Evolutionary conservation across 2,797 vertebrate genomes (phyloP), one percentile per base, ranked within the genome.

Genomic region (Heliangelus exortis): DNA sequence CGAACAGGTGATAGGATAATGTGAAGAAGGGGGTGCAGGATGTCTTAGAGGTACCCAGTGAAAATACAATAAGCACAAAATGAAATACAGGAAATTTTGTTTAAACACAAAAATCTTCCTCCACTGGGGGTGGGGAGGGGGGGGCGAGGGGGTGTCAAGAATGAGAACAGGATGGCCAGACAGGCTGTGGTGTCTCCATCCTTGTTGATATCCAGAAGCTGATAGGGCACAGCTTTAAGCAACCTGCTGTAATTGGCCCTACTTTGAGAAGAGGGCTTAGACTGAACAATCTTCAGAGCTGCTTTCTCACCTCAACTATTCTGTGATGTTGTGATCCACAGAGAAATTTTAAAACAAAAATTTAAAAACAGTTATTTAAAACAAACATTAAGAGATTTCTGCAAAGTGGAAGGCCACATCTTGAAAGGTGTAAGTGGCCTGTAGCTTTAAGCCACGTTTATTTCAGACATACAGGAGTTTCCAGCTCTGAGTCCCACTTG

Each of bases 121-220:
- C 28, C 7, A 2, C 0, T 82, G 36, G 4, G 4, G 2, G 8
- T 43, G 7, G 23, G 12, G 39, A 10, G 39, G 10, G 39, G 82
- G 36, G 4, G 4, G 2, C 8, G 43, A 6, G 23, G 12, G 39
- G 5, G 12, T 4, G 39, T 76, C 34, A 72, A 72, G 9, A 31
- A 31, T 18, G 29, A 29, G 21, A 54, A 54, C 28, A 29, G 16
- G 28, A 29, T 31, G 16, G 51, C 50, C 10, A 13, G 50, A 26
- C 9, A 50, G 43, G 7, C 48, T 55, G n/a, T 80, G 34, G 14
- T 4, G 4, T 77, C 22, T 71, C 6, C 14, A 9, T 63, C 36
- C 5, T 7, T 61, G 5, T 7, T 61, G 21, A 19, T 48, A 28
- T 3, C 53, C 33, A 67, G 28, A 67, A 71, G 11, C 33, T 71